phyloP scores from a whole-genome alignment of 2,888 invertebrate species.

The Leucophenga maculata region DNA sequence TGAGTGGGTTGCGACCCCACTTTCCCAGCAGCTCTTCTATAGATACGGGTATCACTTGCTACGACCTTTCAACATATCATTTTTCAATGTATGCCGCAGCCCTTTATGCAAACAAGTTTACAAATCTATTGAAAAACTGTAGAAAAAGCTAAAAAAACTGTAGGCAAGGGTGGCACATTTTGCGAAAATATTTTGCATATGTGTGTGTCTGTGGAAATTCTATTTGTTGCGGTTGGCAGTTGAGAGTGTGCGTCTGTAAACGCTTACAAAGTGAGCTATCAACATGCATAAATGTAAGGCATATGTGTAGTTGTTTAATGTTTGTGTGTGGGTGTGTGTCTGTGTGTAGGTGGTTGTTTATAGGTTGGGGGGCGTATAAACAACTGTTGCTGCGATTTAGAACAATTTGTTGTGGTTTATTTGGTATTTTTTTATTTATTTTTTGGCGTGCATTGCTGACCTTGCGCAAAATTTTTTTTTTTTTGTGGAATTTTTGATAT shows the following conservation, averaged over 20 bases:
- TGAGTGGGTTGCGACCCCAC: not conserved
- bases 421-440: constrained; percentile 16
- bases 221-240: constrained; percentile 8
- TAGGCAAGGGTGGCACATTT: no score
- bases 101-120: constrained; percentile 13
- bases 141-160: not conserved
- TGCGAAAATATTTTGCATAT: constrained; percentile 10
- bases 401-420: constrained; percentile 64
- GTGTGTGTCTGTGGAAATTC: constrained; percentile 5
- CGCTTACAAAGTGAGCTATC: constrained; percentile 16
- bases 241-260: not conserved
- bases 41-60: constrained; percentile 6
- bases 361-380: constrained; percentile 22
- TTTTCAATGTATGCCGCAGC: not conserved
- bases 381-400: constrained; percentile 65
- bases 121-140: constrained; percentile 14
- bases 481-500: not conserved
- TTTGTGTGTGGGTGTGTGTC: not conserved
- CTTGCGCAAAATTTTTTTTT: constrained; percentile 8
- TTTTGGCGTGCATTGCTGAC: constrained; percentile 25
- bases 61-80: not conserved
- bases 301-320: constrained; percentile 19
- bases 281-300: not conserved
- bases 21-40: not conserved
- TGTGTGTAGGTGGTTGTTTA: not conserved